These are phyloP conservation scores for Bombus pascuorum DNA, from an alignment of 1,140 invertebrate species.

Conservation along the genomic window DNA sequence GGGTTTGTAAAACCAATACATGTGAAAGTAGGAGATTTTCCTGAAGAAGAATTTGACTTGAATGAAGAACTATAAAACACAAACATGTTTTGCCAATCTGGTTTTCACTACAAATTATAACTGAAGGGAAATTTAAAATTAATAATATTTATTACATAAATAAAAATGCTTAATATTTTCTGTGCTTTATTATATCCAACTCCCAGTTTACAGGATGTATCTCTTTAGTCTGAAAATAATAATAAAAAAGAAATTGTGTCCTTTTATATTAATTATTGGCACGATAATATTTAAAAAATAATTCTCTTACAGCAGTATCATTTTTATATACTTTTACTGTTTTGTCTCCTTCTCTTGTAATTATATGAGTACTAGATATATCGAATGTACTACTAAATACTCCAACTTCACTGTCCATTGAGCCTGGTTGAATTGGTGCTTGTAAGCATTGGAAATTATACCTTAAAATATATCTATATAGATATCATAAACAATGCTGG, in stretches of 20 bases:
- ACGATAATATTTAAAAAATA: background rate
- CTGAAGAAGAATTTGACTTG: slow-evolving; percentile 1
- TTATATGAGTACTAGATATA: slow-evolving; percentile 94
- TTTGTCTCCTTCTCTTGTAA: slow-evolving; percentile 99
- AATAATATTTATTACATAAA: background rate
- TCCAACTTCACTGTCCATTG: slow-evolving; percentile 99
- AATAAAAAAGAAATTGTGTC: slow-evolving; percentile 37
- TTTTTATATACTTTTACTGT: slow-evolving; percentile 99
- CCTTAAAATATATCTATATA: slow-evolving; percentile 54
- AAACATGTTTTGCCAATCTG: background rate
- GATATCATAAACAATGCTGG: slow-evolving; percentile 10
- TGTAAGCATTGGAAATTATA: slow-evolving; percentile 98
- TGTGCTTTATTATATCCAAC: slow-evolving; percentile 80
- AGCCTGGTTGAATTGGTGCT: slow-evolving; percentile 98
- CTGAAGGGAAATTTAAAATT: background rate
- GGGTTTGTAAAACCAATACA: background rate
- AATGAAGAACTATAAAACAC: background rate
- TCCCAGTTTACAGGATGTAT: slow-evolving; percentile 98
- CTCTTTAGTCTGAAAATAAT: slow-evolving; percentile 92
- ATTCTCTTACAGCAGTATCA: slow-evolving; percentile 89
- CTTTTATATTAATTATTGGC: background rate
- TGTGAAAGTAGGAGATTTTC: background rate
- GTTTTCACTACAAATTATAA: background rate
- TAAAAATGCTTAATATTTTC: background rate
- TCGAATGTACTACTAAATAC: slow-evolving; percentile 98